phyloP scores from a whole-genome alignment of 1,140 invertebrate genomes.

The Drosophila kohkoa region DNA sequence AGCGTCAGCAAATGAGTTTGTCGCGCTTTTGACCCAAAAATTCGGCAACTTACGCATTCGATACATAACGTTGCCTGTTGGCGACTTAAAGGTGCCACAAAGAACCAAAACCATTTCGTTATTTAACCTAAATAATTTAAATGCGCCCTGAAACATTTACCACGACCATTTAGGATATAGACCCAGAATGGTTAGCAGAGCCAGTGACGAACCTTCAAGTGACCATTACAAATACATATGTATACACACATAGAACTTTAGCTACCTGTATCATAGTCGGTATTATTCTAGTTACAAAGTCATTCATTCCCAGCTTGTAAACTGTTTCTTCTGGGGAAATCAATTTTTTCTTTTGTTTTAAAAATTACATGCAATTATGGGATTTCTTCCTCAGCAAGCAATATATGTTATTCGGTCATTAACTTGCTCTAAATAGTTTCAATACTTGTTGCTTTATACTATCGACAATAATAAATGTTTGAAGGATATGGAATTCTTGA shows the following conservation, averaged over 20 bases:
- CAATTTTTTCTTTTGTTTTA: constrained; percentile 34
- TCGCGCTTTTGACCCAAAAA: constrained; percentile 45
- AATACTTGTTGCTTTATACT: background rate
- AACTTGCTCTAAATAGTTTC: background rate
- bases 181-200: constrained; percentile 12
- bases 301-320: constrained; percentile 6
- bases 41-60: constrained; percentile 6
- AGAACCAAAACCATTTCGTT: constrained; percentile 29
- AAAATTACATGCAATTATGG: background rate
- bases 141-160: constrained; percentile 51
- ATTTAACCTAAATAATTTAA: constrained; percentile 76
- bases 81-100: constrained; percentile 46
- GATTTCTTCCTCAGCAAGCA: background rate
- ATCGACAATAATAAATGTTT: background rate
- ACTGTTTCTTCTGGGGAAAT: constrained; percentile 35
- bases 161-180: constrained; percentile 18
- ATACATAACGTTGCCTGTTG: background rate
- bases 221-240: constrained; percentile 53
- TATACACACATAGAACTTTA: background rate
- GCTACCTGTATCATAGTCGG: background rate
- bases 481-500: background rate
- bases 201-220: constrained; percentile 65
- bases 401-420: background rate
- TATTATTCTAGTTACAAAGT: constrained; percentile 14
- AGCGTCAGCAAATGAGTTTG: constrained; percentile 30